Base-by-base conservation (phyloP, 1,140 invertebrate species). In the Drosophila lini region DNA sequence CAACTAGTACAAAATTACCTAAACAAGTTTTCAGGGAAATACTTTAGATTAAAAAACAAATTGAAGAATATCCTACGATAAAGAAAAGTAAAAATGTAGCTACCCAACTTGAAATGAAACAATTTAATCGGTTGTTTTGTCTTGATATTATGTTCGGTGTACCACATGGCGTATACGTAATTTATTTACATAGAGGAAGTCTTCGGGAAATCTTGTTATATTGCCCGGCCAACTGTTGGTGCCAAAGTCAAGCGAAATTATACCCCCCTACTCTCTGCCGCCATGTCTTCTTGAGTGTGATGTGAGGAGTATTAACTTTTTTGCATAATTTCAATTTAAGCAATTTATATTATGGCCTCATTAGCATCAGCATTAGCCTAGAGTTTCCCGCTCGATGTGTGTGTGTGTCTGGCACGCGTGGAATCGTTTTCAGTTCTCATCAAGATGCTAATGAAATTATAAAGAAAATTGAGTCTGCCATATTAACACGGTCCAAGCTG, bases 301-400 rank as follows among this genome's bases (percentile, higher is more conserved):
- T 45, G 40, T 32, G 38, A 34, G 25, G 74, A 62, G 60, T 64
- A 71, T 73, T 83, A 71, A 80, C 81, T 75, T 82, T 76, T 78
- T 78, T 83, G 82, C 82, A 86, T 88, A 82, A 86, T 88, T 77
- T 82, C 76, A 88, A 88, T 88, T 86, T 73, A 80, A 86, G 82
- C 80, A 83, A 86, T 88, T 88, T 86, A 68, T 83, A 86, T 88
- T 88, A 86, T 83, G 71, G 83, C 67, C 83, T 88, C 80, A 86
- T 86, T 88, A 86, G 80, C 80, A 86, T 86, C 79, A 83, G 80
- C 82, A 88, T 88, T 78, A 71, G 65, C 67, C 53, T n/a, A 71
- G 68, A 48, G 45, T 59, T 59, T 58, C 44, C 68, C 9, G 44
- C 31, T 15, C 40, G 28, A 40, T 65, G 60, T 57, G 38, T 41